Evolutionary conservation across 2,797 vertebrate species (phyloP).

Genomic region (Rhinogobio ventralis): DNA sequence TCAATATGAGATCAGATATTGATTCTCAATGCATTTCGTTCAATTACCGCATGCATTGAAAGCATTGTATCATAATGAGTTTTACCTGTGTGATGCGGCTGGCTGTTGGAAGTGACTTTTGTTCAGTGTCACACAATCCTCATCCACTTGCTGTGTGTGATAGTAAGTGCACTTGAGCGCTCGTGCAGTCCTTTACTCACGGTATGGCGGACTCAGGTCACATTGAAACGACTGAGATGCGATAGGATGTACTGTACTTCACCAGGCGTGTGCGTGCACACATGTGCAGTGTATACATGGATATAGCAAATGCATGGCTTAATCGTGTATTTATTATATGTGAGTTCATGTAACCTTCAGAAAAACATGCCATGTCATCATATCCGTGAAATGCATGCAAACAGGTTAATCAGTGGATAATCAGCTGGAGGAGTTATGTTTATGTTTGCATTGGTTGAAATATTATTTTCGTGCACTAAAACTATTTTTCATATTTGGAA

Average conservation of each 20-base stretch:
- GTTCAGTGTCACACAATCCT: slow-evolving; percentile 25
- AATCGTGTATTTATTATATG: not conserved
- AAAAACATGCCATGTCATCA: not conserved
- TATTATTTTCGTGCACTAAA: not conserved
- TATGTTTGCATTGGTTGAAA: not conserved
- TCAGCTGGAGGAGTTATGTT: not conserved
- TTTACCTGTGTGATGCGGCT: slow-evolving; percentile 53
- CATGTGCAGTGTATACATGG: not conserved
- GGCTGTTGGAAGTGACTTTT: slow-evolving; percentile 61
- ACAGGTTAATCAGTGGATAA: not conserved
- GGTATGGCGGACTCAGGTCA: slow-evolving; percentile 74
- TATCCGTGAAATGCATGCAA: not conserved
- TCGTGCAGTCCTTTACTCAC: slow-evolving; percentile 65
- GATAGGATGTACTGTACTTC: not conserved
- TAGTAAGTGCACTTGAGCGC: slow-evolving; percentile 24
- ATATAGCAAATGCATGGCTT: not conserved
- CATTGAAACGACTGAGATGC: slow-evolving; percentile 48
- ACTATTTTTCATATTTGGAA: not conserved
- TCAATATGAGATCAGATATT: too few relatives aligned
- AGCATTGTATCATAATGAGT: not conserved
- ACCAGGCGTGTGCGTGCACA: not conserved
- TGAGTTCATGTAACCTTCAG: not conserved
- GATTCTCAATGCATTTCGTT: not conserved
- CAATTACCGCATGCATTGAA: not conserved
- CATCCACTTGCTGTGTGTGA: not conserved